Evolutionary conservation across 2,888 invertebrate species (phyloP).

Genomic region (Emesis russula): DNA sequence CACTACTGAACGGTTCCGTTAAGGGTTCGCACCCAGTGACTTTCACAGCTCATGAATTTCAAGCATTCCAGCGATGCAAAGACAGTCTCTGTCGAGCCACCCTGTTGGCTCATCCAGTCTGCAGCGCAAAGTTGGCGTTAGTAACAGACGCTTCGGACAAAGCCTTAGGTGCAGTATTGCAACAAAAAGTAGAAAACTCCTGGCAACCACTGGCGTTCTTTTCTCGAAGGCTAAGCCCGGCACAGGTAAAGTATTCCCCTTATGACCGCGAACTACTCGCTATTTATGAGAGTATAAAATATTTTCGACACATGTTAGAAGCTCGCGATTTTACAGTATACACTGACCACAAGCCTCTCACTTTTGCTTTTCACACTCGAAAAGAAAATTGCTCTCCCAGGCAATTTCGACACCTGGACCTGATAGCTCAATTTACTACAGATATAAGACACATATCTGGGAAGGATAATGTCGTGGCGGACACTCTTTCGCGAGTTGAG

Average conservation of each 20-base stretch:
- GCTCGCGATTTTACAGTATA: neutral
- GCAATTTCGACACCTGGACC: neutral
- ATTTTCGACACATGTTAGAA: slow-evolving; percentile 1
- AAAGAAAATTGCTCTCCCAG: neutral
- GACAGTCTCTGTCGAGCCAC: slow-evolving; percentile 86
- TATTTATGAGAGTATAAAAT: slow-evolving; percentile 3
- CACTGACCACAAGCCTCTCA: neutral
- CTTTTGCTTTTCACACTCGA: neutral
- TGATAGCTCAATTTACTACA: neutral
- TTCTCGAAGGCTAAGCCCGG: neutral
- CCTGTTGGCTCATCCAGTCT: slow-evolving; percentile 89
- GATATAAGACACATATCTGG: neutral
- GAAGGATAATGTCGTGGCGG: neutral
- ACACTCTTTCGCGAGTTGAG: slow-evolving; percentile 1
- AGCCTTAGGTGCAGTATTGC: neutral
- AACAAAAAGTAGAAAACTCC: neutral
- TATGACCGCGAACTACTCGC: slow-evolving; percentile 9
- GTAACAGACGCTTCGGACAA: slow-evolving; percentile 90
- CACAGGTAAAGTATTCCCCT: neutral
- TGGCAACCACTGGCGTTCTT: neutral
- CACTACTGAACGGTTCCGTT: slow-evolving; percentile 17
- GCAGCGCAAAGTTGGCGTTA: slow-evolving; percentile 87
- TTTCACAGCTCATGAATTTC: neutral
- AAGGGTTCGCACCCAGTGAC: slow-evolving; percentile 37
- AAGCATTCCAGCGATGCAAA: slow-evolving; percentile 87